Evolutionary conservation across 2,113 vertebrate species (phyloP), one percentile per base, ranked within the genome.

Genomic region (Menura novaehollandiae): DNA sequence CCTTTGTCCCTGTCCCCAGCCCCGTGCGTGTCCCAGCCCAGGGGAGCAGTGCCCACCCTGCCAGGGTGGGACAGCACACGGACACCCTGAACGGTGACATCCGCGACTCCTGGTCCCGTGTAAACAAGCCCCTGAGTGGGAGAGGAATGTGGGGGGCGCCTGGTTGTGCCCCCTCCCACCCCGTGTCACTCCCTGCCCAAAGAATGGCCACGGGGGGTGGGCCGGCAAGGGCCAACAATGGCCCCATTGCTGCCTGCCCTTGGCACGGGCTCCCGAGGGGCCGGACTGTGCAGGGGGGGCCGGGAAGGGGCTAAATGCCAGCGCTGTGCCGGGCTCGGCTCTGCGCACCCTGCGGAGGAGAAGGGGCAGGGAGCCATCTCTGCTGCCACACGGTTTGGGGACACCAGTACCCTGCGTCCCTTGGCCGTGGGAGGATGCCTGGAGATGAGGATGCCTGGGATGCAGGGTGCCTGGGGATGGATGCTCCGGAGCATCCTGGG

Each of bases 161-260:
- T 15, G 16, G n/a, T 10, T 9, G 5, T 22, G 37, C 37, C 85
- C 96, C 89, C 47, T 76, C 27, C 94, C 16, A 1, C 62, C 59
- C 66, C 85, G 84, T 67, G 86, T 89, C 49, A 46, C 78, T 93
- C 85, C 90, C 92, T 5, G 49, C 73, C 76, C 10, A 19, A 96
- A 98, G 98, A 99, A 99, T 98, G 88, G 97, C 37, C 80, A 76
- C 96, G 95, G 98, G 98, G 79, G 52, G 46, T 39, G 96, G 95
- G 96, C 91, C 91, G 71, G 96, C 58, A 85, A 94, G 90, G 98
- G 58, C 84, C 93, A 97, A 99, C 99, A 99, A 99, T 99, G 97
- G 96, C 8, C 63, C 87, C 91, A 96, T 98, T 99, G 99, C 98
- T 97, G 81, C 93, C 72, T 13, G 26, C 73, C 93, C 79, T 88